These are phyloP conservation scores for Mastomys coucha DNA, from an alignment of 2,113 vertebrate species.

Conservation along the genomic window DNA sequence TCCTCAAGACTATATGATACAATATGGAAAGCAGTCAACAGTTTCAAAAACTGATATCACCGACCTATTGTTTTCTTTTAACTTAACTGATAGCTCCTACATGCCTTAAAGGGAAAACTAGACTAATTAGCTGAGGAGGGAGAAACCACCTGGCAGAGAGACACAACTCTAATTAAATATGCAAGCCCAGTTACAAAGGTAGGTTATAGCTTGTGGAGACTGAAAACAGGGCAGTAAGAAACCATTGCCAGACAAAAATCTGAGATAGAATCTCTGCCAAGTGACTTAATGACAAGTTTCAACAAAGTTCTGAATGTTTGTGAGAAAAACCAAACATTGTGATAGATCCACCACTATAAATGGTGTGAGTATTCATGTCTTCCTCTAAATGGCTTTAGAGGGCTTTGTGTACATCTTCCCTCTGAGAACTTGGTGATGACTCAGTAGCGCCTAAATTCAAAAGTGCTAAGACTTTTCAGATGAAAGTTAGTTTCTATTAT, in stretches of 20 bases:
- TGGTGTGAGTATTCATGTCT: not conserved
- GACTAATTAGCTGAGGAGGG: conserved; percentile 66
- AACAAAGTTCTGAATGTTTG: conserved; percentile 37
- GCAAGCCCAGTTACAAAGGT: conserved; percentile 65
- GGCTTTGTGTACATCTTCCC: not conserved
- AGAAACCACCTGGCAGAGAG: conserved; percentile 76
- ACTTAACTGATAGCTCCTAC: conserved; percentile 78
- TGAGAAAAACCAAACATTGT: conserved; percentile 49
- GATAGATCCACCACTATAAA: not conserved
- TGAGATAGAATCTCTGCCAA: conserved; percentile 54
- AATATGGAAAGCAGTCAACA: conserved; percentile 80
- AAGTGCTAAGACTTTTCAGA: not conserved
- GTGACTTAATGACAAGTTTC: conserved; percentile 56
- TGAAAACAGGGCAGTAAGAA: conserved; percentile 56
- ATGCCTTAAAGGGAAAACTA: conserved; percentile 77
- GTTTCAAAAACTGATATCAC: conserved; percentile 81
- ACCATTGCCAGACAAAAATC: not conserved
- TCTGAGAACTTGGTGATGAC: conserved; percentile 37
- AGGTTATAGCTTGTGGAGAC: conserved; percentile 55
- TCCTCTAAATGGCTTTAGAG: conserved; percentile 40
- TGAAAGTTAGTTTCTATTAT: conserved; percentile 9
- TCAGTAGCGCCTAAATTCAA: conserved; percentile 21
- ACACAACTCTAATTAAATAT: conserved; percentile 57
- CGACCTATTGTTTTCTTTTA: conserved; percentile 77
- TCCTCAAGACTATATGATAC: conserved; percentile 74